Percentiles rank a stretch among this genome's conserved stretches.
phyloP scores from a whole-genome alignment of 2,888 invertebrate species.

The Cremastinae sp. region DNA sequence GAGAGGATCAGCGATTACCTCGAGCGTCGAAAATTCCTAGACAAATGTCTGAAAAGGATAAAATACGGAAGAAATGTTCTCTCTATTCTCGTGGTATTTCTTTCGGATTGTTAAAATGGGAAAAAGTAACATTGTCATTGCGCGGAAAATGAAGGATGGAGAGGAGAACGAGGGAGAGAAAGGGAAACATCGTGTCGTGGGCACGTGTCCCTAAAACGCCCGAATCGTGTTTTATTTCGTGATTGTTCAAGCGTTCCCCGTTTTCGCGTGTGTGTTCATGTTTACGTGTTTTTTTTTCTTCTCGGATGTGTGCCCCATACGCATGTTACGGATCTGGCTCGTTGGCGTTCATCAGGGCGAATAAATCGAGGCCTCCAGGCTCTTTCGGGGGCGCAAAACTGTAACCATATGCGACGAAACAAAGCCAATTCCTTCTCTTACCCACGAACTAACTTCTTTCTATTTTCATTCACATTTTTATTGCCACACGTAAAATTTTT shows the following conservation, averaged over 20 bases:
- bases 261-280: too few relatives aligned
- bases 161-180: constrained; percentile 20
- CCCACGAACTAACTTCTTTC: too few relatives aligned
- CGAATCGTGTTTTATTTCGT: constrained; percentile 70
- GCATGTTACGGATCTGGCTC: constrained; percentile 57
- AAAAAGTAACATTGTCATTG: constrained; percentile 58
- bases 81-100: constrained; percentile 49
- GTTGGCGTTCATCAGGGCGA: constrained; percentile 62
- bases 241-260: constrained; percentile 60
- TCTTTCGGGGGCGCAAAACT: constrained; percentile 11
- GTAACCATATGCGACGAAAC: constrained; percentile 29
- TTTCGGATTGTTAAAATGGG: constrained; percentile 10
- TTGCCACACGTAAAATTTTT: not conserved
- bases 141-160: constrained; percentile 1
- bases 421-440: too few relatives aligned
- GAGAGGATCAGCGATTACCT: constrained; percentile 38
- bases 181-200: constrained; percentile 64
- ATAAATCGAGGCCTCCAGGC: constrained; percentile 52
- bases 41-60: constrained; percentile 64
- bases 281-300: too few relatives aligned
- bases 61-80: constrained; percentile 35
- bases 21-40: constrained; percentile 70
- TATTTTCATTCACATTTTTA: not conserved
- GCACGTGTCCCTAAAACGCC: constrained; percentile 75
- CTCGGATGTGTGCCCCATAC: constrained; percentile 26